Percentiles rank a stretch among this genome's conserved stretches.
Conservation (phyloP, 1,140 invertebrate species). For the Drosophila obscura region DNA sequence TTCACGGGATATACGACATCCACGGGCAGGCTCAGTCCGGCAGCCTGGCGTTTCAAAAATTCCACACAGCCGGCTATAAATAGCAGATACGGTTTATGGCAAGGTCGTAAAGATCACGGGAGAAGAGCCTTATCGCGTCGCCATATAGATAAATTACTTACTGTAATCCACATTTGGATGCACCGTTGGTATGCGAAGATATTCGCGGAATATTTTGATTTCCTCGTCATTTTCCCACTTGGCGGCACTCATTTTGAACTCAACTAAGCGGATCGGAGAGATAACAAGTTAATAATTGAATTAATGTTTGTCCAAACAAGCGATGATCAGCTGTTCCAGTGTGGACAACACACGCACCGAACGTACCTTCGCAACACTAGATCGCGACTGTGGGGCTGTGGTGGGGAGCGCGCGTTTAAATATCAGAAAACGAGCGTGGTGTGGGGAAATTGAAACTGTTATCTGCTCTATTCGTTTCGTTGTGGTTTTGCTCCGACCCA, state of each 20-base stretch:
- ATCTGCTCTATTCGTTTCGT: constrained; percentile 7
- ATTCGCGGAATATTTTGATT: constrained; percentile 91
- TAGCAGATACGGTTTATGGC: constrained; percentile 88
- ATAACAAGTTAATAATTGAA: constrained; percentile 2
- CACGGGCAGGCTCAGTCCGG: constrained; percentile 86
- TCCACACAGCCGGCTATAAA: constrained; percentile 85
- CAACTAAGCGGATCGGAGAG: constrained; percentile 1
- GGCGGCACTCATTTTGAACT: constrained; percentile 42
- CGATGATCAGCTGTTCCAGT: constrained; percentile 29
- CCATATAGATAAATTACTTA: constrained; percentile 83
- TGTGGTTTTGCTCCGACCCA: constrained; percentile 35
- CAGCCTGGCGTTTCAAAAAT: constrained; percentile 88
- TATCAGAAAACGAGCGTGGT: constrained; percentile 33
- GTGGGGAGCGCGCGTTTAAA: constrained; percentile 50
- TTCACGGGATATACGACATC: constrained; percentile 83
- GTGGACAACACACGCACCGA: constrained; percentile 7
- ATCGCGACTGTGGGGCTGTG: constrained; percentile 43
- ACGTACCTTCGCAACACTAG: constrained; percentile 62
- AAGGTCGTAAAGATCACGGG: constrained; percentile 20
- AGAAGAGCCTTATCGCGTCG: constrained; percentile 1
- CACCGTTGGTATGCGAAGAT: constrained; percentile 91
- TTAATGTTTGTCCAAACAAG: constrained; percentile 21
- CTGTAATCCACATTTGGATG: constrained; percentile 93
- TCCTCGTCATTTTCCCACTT: constrained; percentile 86
- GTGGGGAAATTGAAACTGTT: constrained; percentile 10